Evolutionary conservation across 2,797 vertebrate species (phyloP).

Genomic region (Esox masquinongy): DNA sequence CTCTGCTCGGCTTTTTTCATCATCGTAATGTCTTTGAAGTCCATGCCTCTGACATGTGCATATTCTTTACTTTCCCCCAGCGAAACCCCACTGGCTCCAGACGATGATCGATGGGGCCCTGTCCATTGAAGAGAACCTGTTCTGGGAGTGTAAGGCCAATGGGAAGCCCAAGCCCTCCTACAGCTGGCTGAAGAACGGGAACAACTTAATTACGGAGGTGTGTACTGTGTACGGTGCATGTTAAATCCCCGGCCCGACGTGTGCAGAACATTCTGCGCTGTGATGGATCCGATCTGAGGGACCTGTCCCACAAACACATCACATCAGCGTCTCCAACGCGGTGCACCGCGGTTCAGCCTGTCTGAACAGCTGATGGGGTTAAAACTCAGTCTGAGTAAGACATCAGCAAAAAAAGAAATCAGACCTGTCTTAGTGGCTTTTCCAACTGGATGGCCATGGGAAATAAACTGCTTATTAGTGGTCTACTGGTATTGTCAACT

Average conservation of each 20-base stretch:
- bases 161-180: constrained; percentile 94
- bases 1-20: not conserved
- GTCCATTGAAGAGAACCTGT: constrained; percentile 85
- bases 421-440: constrained; percentile 50
- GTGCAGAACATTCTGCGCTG: no score
- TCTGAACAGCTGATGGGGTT: constrained; percentile 48
- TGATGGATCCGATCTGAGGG: constrained; percentile 29
- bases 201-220: constrained; percentile 83
- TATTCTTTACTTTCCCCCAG: constrained; percentile 63
- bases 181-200: constrained; percentile 90
- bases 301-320: constrained; percentile 28
- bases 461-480: constrained; percentile 62
- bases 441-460: constrained; percentile 44
- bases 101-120: constrained; percentile 79
- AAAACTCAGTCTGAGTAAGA: constrained; percentile 51
- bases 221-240: constrained; percentile 6
- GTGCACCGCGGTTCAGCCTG: constrained; percentile 34
- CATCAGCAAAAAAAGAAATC: constrained; percentile 46
- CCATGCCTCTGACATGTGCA: not conserved
- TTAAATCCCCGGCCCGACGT: not conserved
- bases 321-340: constrained; percentile 22
- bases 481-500: constrained; percentile 52
- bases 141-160: constrained; percentile 90
- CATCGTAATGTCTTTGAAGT: not conserved
- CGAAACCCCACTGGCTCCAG: constrained; percentile 93